Evolutionary conservation across 2,888 invertebrate species (phyloP), one percentile per base, ranked within the genome.

Genomic region (Hartigia nigra): DNA sequence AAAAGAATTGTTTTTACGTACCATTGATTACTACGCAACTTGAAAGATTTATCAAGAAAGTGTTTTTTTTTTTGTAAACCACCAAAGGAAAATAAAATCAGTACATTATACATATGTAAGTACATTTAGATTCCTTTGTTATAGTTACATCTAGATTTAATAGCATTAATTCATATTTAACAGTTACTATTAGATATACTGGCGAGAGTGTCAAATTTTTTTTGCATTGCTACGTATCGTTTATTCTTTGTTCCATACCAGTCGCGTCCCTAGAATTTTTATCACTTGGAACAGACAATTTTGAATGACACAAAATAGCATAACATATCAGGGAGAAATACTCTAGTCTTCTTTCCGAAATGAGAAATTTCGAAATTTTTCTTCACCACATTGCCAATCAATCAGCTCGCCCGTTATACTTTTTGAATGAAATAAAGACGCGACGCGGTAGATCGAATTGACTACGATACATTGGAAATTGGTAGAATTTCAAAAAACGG

Each of bases 181-280:
- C 80, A 78, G 79, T 78, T 80, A 78, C 85, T 82, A 84, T 79
- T 84, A 78, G 78, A 81, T 85, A 84, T 77, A 55, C 23, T 87
- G 86, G 86, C 88, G 84, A 88, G 84, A 86, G 82, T 84, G 79
- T 86, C 78, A 84, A 85, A 82, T 84, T 79, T 82, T 86, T 79
- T 78, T 82, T 80, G 55, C 55, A 55, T 55, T 55, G 23, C 55
- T 55, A 23, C 23, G 9, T 55, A 9, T 55, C 9, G 23, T 55
- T 55, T 2, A 9, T 55, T 55, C 9, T 55, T 9, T 55, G n/a
- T 23, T 55, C 23, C 55, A 55, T 55, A 23, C 55, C 55, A 55
- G 23, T 23, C 55, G 55, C 55, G 55, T 55, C 55, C 55, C 23
- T 55, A 55, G 55, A 55, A 55, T 23, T 23, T 23, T 55, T 9